Evolutionary conservation across 2,113 vertebrate genomes (phyloP).

Genomic region (Cettia cetti): DNA sequence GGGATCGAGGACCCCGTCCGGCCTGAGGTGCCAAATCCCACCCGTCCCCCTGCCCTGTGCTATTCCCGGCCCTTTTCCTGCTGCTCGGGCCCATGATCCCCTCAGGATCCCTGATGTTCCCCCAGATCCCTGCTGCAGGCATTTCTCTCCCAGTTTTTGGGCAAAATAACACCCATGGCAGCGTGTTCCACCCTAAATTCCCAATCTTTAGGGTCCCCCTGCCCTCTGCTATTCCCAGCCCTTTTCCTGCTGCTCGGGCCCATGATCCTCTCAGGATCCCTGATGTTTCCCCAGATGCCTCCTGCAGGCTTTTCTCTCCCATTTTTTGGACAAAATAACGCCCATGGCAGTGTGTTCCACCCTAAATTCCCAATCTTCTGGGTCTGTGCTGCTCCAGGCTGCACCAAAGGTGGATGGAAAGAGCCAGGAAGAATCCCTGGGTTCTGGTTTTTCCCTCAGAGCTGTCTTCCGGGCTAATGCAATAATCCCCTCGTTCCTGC

Average conservation of each 20-base stretch:
- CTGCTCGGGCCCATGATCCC: not conserved
- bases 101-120: not conserved
- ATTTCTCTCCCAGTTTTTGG: no score
- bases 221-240: not conserved
- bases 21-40: conserved; percentile 78
- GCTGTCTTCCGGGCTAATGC: not conserved
- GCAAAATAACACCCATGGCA: no score
- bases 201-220: not conserved
- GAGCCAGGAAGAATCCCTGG: no score
- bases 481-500: not conserved
- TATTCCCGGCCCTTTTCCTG: not conserved
- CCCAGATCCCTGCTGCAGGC: not conserved
- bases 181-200: no score
- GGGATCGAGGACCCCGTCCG: conserved; percentile 97
- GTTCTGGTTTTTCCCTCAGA: not conserved
- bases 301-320: not conserved
- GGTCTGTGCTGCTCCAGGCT: not conserved
- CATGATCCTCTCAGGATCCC: rapidly evolving
- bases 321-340: not conserved
- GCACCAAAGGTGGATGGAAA: not conserved
- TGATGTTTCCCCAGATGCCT: not conserved
- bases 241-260: not conserved
- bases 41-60: not conserved
- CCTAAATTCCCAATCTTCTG: no score
- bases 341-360: rapidly evolving